phyloP scores from a whole-genome alignment of 2,888 invertebrate genomes.

The Philereme vetulata region DNA sequence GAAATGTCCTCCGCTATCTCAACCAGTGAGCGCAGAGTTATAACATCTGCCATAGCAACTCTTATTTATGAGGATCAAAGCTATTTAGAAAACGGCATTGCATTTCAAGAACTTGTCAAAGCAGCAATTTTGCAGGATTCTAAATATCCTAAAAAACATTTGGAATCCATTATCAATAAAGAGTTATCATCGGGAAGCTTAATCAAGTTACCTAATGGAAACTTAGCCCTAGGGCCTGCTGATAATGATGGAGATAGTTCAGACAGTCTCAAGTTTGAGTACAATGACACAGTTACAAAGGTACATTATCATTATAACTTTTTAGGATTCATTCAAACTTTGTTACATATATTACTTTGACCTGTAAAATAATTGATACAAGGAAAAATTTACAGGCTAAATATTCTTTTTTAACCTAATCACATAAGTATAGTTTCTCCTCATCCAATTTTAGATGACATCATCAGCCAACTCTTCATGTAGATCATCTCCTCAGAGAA shows the following conservation, averaged over 20 bases:
- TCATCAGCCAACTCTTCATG: conserved; percentile 80
- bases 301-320: conserved; percentile 43
- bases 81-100: conserved; percentile 88
- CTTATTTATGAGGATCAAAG: conserved; percentile 88
- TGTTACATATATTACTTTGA: too few relatives aligned
- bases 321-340: not conserved
- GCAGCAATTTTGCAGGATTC: conserved; percentile 87
- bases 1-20: conserved; percentile 75
- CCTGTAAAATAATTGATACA: too few relatives aligned
- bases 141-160: conserved; percentile 85
- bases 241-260: conserved; percentile 83
- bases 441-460: conserved; percentile 64
- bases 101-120: conserved; percentile 86
- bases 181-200: conserved; percentile 88
- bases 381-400: too few relatives aligned
- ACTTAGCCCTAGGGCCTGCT: conserved; percentile 86
- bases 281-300: conserved; percentile 74
- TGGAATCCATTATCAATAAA: conserved; percentile 86
- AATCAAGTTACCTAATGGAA: conserved; percentile 86
- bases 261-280: conserved; percentile 77
- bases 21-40: conserved; percentile 79
- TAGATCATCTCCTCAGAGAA: conserved; percentile 76
- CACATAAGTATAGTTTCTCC: not conserved
- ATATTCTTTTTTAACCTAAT: too few relatives aligned
- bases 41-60: conserved; percentile 88